Evolutionary conservation across 2,888 invertebrate genomes (phyloP).

Genomic region (Branchellion lobata): DNA sequence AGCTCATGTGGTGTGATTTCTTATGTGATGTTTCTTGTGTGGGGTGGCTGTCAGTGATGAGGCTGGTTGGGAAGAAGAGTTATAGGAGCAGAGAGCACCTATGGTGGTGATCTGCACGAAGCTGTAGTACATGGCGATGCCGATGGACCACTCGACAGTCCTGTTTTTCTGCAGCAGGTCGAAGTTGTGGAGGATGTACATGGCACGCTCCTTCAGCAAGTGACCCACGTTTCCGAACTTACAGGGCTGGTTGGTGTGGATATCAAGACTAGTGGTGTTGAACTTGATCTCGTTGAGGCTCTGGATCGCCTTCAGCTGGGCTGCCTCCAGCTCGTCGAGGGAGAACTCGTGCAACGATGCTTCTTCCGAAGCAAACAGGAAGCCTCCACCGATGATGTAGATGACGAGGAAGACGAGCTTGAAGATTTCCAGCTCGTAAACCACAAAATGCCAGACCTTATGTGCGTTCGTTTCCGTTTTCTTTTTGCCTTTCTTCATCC

Average conservation of each 20-base stretch:
- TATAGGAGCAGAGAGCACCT: too few species aligned
- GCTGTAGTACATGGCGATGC: constrained; percentile 34
- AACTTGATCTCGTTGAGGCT: background rate
- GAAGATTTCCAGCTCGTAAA: constrained; percentile 17
- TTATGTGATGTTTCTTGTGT: too few species aligned
- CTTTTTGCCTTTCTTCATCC: background rate
- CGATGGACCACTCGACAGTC: background rate
- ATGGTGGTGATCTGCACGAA: constrained; percentile 26
- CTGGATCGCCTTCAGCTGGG: background rate
- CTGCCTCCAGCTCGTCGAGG: background rate
- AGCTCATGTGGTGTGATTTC: too few species aligned
- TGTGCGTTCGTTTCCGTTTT: background rate
- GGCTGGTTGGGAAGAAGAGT: too few species aligned
- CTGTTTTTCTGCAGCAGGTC: background rate
- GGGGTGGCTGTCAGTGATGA: too few species aligned
- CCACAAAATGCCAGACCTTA: background rate
- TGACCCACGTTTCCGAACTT: background rate
- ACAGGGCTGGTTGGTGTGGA: background rate
- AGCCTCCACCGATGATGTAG: constrained; percentile 3
- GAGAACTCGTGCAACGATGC: background rate
- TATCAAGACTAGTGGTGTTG: too few species aligned
- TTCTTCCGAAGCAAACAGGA: background rate
- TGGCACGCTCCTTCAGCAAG: constrained; percentile 1
- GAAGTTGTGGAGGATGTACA: background rate
- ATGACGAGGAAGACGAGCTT: background rate